phyloP scores from a whole-genome alignment of 1,140 invertebrate species.

The Drosophila quadrilineata region DNA sequence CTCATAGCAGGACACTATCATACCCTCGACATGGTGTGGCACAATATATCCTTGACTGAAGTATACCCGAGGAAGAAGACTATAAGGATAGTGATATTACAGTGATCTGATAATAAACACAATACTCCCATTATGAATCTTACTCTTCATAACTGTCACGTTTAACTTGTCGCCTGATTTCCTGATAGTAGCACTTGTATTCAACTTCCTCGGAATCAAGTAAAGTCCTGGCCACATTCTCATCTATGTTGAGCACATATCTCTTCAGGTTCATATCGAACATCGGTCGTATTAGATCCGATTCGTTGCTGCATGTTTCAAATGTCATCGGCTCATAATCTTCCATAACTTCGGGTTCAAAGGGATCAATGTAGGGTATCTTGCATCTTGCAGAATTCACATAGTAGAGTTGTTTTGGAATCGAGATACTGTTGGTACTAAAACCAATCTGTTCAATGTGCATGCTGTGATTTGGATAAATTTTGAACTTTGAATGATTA shows the following conservation, averaged over 20 bases:
- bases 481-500: too few relatives aligned
- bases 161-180: constrained; percentile 29
- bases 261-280: constrained; percentile 34
- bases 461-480: too few relatives aligned
- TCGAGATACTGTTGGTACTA: too few relatives aligned
- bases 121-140: not conserved
- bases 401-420: constrained; percentile 21
- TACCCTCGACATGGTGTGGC: constrained; percentile 43
- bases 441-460: too few relatives aligned
- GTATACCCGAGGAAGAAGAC: constrained; percentile 26
- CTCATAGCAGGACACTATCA: constrained; percentile 45
- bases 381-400: constrained; percentile 42
- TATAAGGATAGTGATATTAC: not conserved
- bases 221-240: constrained; percentile 25
- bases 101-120: not conserved
- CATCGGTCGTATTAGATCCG: constrained; percentile 47
- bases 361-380: constrained; percentile 59
- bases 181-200: constrained; percentile 61
- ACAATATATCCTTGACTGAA: constrained; percentile 52
- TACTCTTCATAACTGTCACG: constrained; percentile 53
- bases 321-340: constrained; percentile 25
- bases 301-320: constrained; percentile 48
- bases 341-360: constrained; percentile 30
- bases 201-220: constrained; percentile 44
- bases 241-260: constrained; percentile 48